Evolutionary conservation across 2,888 invertebrate genomes (phyloP).

Genomic region (Dicycla oo): DNA sequence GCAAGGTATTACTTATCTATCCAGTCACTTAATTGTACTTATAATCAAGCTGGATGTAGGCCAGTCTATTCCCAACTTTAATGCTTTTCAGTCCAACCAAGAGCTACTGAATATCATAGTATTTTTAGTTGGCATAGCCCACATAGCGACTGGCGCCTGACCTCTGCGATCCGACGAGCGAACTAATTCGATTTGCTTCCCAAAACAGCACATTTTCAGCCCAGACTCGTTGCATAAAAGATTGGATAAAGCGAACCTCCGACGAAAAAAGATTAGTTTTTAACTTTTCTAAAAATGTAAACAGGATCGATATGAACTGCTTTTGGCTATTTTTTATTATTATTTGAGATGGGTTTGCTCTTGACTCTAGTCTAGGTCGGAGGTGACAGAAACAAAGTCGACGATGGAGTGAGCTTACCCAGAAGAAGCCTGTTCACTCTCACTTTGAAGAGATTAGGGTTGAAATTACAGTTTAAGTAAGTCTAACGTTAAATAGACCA

Average conservation of each 20-base stretch:
- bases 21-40: too few relatives aligned
- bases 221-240: constrained; percentile 37
- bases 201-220: constrained; percentile 29
- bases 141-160: background rate
- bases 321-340: background rate
- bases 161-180: constrained; percentile 8
- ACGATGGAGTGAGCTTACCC: too few relatives aligned
- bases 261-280: constrained; percentile 2
- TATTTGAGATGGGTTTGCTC: too few relatives aligned
- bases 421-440: too few relatives aligned
- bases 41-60: too few relatives aligned
- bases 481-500: too few relatives aligned
- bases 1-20: too few relatives aligned
- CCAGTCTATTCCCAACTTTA: background rate
- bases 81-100: background rate
- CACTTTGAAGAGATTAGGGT: too few relatives aligned
- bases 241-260: constrained; percentile 14
- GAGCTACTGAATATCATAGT: background rate
- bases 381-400: too few relatives aligned
- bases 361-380: too few relatives aligned
- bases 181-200: constrained; percentile 44
- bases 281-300: constrained; percentile 32
- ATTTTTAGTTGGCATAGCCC: background rate
- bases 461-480: too few relatives aligned
- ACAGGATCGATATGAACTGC: constrained; percentile 6